phyloP scores from a whole-genome alignment of 2,113 vertebrate genomes.

The Aix galericulata region DNA sequence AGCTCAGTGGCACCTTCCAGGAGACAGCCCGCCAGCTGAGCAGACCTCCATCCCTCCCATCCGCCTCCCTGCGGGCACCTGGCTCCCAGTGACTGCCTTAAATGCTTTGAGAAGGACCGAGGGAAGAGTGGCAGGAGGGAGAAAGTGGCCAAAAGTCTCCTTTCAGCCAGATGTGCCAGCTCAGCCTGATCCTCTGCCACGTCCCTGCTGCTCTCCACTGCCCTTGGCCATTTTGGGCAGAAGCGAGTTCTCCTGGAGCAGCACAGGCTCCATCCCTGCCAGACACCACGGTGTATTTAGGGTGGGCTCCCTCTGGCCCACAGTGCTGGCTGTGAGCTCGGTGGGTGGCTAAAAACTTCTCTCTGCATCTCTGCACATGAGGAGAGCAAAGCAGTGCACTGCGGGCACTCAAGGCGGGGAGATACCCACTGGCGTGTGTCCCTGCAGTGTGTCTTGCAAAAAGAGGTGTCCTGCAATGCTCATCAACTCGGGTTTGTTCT shows the following conservation, averaged over 20 bases:
- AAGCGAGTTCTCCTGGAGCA: not conserved
- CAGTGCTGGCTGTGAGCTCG: not conserved
- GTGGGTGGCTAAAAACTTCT: not conserved
- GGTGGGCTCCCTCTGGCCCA: not conserved
- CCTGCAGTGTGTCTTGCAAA: not conserved
- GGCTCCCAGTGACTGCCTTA: not conserved
- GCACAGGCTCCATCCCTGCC: not conserved
- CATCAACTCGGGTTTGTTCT: not conserved
- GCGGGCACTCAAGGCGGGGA: not conserved
- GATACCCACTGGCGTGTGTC: accelerated
- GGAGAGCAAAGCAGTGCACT: not conserved
- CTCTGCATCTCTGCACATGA: accelerated
- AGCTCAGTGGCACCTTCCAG: not conserved
- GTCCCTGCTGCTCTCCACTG: not conserved
- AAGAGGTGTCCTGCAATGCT: not conserved
- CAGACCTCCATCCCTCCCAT: not conserved
- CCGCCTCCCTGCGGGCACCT: not conserved
- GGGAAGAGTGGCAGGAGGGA: not conserved
- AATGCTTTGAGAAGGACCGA: not conserved
- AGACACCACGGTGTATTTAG: not conserved
- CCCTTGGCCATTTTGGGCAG: not conserved
- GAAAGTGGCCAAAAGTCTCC: not conserved
- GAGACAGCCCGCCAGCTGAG: not conserved
- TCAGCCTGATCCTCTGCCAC: not conserved
- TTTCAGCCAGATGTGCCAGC: not conserved